Evolutionary conservation across 2,888 invertebrate genomes (phyloP).

Genomic region (Byasa hedistus): DNA sequence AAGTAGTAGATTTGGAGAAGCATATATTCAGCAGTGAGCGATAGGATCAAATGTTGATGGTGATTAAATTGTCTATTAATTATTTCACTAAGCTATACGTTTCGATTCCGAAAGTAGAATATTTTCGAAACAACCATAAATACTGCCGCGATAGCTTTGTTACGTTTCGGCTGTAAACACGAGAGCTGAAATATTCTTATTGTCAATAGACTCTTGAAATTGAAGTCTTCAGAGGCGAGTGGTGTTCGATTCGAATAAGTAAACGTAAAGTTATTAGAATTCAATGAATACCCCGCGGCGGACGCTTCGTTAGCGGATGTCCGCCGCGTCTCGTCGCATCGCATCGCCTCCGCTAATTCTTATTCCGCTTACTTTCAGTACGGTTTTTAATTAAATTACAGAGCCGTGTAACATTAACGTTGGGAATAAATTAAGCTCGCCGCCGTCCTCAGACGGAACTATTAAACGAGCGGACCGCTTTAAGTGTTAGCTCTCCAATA

Average conservation of each 20-base stretch:
- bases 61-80: too few relatives aligned
- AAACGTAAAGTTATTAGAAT: not conserved
- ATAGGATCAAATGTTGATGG: too few relatives aligned
- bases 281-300: not conserved
- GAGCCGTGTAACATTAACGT: slow-evolving; percentile 35
- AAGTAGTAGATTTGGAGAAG: too few relatives aligned
- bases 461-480: slow-evolving; percentile 44
- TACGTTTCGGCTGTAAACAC: too few relatives aligned
- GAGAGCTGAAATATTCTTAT: too few relatives aligned
- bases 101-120: too few relatives aligned
- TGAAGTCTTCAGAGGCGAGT: too few relatives aligned
- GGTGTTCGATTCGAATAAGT: not conserved
- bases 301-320: not conserved
- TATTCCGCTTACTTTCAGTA: slow-evolving; percentile 27
- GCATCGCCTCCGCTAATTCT: slow-evolving; percentile 7
- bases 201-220: too few relatives aligned
- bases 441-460: slow-evolving; percentile 37
- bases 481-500: slow-evolving; percentile 66
- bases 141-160: too few relatives aligned
- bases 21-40: too few relatives aligned
- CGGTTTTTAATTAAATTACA: slow-evolving; percentile 29
- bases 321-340: slow-evolving; percentile 13
- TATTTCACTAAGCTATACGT: too few relatives aligned
- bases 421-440: slow-evolving; percentile 43
- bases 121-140: too few relatives aligned